phyloP scores from a whole-genome alignment of 2,113 vertebrate genomes.

The Rutilus rutilus region DNA sequence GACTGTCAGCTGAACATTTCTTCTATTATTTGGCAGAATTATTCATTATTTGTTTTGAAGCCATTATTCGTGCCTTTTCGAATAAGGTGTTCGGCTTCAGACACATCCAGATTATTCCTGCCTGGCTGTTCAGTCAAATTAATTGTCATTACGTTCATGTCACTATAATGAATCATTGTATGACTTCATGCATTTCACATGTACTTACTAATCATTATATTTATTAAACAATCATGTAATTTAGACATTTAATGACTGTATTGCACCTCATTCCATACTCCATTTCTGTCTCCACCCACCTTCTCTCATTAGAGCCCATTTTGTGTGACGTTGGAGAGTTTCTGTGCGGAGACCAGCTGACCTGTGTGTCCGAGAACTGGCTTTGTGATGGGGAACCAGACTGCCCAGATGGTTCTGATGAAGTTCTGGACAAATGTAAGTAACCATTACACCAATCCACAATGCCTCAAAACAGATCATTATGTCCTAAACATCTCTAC shows the following conservation, averaged over 20 bases:
- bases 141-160: background rate
- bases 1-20: no score
- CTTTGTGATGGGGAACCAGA: constrained; percentile 94
- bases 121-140: background rate
- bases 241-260: constrained; percentile 13
- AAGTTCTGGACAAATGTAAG: constrained; percentile 86
- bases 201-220: background rate
- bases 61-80: no score
- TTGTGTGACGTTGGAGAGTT: constrained; percentile 89
- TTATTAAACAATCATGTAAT: constrained; percentile 33
- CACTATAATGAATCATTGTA: constrained; percentile 13
- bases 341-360: constrained; percentile 84
- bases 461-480: constrained; percentile 20
- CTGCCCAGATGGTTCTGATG: constrained; percentile 90
- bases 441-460: constrained; percentile 71
- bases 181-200: constrained; percentile 8
- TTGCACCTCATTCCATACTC: constrained; percentile 66
- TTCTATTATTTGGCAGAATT: no score
- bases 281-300: constrained; percentile 69
- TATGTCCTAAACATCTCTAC: background rate
- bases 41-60: no score
- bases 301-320: constrained; percentile 78
- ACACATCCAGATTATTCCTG: background rate
- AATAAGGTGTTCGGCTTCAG: no score
- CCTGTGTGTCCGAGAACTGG: constrained; percentile 90